Conservation (phyloP, 2,797 vertebrate species). For the Pseudomugil tenellus region DNA sequence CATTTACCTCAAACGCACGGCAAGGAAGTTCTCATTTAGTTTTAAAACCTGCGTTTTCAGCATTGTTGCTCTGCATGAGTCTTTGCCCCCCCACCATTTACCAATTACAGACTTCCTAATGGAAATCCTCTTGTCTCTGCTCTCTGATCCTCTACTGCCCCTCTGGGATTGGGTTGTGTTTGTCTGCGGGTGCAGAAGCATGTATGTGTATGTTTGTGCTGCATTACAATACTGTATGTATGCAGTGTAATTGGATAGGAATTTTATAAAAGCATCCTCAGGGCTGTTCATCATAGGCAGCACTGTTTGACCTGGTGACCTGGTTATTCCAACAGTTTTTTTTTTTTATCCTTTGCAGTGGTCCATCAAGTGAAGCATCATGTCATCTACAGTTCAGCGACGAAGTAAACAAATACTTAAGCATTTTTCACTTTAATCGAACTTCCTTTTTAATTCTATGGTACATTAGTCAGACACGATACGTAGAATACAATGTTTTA, state of each 20-base stretch:
- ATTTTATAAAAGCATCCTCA: constrained; percentile 31
- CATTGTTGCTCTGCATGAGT: constrained; percentile 32
- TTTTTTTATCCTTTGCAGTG: constrained; percentile 46
- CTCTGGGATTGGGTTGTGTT: constrained; percentile 48
- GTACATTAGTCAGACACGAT: neutral
- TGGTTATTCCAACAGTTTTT: constrained; percentile 32
- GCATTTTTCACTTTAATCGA: neutral
- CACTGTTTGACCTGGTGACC: constrained; percentile 31
- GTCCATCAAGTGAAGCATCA: constrained; percentile 16
- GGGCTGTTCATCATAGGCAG: constrained; percentile 37
- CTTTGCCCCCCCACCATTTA: constrained; percentile 33
- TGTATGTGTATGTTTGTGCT: constrained; percentile 13
- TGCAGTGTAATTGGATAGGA: constrained; percentile 42
- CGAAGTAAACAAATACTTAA: neutral
- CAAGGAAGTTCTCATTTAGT: constrained; percentile 15
- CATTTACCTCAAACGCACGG: constrained; percentile 4
- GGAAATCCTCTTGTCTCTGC: constrained; percentile 73
- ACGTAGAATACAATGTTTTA: neutral
- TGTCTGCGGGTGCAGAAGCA: constrained; percentile 31
- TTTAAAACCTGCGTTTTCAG: constrained; percentile 33
- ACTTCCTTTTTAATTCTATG: neutral
- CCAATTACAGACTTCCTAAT: constrained; percentile 75
- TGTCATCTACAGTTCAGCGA: neutral
- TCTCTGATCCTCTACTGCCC: constrained; percentile 56
- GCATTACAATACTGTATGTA: constrained; percentile 22